Conservation (phyloP, 2,888 invertebrate genomes). For the Mesorhabditis spiculigera region DNA sequence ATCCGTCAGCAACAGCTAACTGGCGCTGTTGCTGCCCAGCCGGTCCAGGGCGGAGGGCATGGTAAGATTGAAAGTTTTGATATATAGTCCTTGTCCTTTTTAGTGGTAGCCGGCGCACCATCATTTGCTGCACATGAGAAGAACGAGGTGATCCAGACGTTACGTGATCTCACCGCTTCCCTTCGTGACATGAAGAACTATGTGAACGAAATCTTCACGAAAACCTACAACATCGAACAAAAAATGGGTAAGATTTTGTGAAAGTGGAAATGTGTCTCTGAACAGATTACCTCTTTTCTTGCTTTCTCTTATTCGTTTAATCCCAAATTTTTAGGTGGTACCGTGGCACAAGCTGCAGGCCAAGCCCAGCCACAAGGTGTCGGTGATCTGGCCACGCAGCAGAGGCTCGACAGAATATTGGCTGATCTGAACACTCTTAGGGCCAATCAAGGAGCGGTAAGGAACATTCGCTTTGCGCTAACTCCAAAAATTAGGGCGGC, state of each 20-base stretch:
- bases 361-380: not conserved
- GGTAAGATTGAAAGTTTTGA: not conserved
- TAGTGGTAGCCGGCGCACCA: not conserved
- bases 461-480: not conserved
- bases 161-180: constrained; percentile 76
- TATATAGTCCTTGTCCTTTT: not conserved
- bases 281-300: not conserved
- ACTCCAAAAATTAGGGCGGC: not conserved
- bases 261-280: constrained; percentile 10
- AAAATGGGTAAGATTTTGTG: constrained; percentile 22
- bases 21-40: constrained; percentile 24
- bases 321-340: not conserved
- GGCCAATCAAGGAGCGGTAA: constrained; percentile 21
- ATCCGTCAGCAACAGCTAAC: constrained; percentile 34
- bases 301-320: not conserved
- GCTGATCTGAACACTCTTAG: constrained; percentile 34
- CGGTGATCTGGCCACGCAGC: constrained; percentile 21
- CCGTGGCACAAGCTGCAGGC: not conserved
- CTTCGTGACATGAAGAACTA: constrained; percentile 73
- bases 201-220: constrained; percentile 57
- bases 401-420: constrained; percentile 34
- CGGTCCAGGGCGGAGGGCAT: constrained; percentile 9
- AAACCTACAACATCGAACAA: constrained; percentile 52
- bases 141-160: constrained; percentile 78
- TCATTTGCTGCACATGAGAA: constrained; percentile 74